Evolutionary conservation across 2,888 invertebrate species (phyloP), one percentile per base, ranked within the genome.

Genomic region (Ariolimax columbianus): DNA sequence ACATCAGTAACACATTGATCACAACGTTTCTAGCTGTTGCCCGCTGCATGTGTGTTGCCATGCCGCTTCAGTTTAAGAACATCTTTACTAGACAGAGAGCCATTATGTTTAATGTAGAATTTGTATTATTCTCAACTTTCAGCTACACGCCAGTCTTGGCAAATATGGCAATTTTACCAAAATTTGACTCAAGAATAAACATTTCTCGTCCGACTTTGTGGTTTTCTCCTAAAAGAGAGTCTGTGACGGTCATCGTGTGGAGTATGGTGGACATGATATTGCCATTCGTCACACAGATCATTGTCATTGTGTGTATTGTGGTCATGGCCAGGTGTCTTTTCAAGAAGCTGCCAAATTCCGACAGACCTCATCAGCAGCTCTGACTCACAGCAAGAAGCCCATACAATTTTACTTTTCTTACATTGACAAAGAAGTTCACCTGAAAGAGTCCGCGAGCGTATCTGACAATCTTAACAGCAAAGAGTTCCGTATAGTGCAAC

Each of bases 51-150:
- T 82, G 82, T 33, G 75, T 82, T 26, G 82, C 75, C 2, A 75
- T 1, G 30, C 82, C 82, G 0, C 82, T 82, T 17, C 82, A 82
- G 19, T 82, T 82, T 72, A 82, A 82, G 40, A 51, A 30, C 17
- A 43, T 4, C 0, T 82, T 82, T 59, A 75, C 63, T 11, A 59
- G 30, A 33, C 3, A 3, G 23, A 11, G 43, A 51, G 38, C 82
- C 4, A 11, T 55, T 43, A 40, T 59, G 14, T 30, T 66, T 2
- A 59, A 51, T 9, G 33, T 66, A 23, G 9, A 1, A 33, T 75
- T 75, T 30, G 11, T 14, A 51, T 2, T 73, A 4, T 38, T 82
- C 33, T 1, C 75, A 23, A n/a, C 72, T 6, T 9, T 36, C 14
- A 63, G 63, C 33, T 75, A 82, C 43, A 23, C 59, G n/a, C 82